Evolutionary conservation across 2,797 vertebrate genomes (phyloP), one percentile per base, ranked within the genome.

Genomic region (Paramormyrops hopkinsi): DNA sequence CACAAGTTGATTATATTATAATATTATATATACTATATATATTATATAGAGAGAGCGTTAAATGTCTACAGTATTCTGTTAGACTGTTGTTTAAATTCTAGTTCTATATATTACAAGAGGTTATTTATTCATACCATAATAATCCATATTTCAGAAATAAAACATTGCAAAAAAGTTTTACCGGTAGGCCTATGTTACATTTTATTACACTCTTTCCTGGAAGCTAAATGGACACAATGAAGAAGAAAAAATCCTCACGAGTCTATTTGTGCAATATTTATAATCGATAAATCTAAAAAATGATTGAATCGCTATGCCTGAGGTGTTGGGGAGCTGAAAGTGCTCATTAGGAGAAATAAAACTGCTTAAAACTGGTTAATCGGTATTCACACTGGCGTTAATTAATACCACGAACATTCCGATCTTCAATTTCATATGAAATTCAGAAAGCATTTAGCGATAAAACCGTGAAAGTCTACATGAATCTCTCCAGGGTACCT

Each of bases 391-490:
- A 84, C 44, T 86, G 12, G 85, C 22, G 5, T 86, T 86, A 86
- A 86, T 86, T 53, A 53, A 56, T 86, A 86, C 44, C 48, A 44
- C 50, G 50, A 29, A 51, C 85, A 86, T 86, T 86, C 50, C 29
- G 51, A 54, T 86, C 22, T 56, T 56, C n/a, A 33, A 86, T 25
- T 86, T 37, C 50, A 86, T 56, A 56, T 33, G 85, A 12, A 85
- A 85, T 85, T 86, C 51, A 50, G 51, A 56, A 86, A 56, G 51
- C 51, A n/a, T 86, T 56, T 56, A 50, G 51, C 14, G 50, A 53
- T 86, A 56, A 86, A 85, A 50, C 44, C 50, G n/a, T 86, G 85
- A 86, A 86, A 33, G 51, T 86, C 83, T 44, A 37, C 37, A 79
- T n/a, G 73, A 79, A 46, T 79, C 37, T 44, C 73, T 79, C 73